Base-by-base conservation (phyloP, 2,113 vertebrate species). In the Tragulus kanchil region DNA sequence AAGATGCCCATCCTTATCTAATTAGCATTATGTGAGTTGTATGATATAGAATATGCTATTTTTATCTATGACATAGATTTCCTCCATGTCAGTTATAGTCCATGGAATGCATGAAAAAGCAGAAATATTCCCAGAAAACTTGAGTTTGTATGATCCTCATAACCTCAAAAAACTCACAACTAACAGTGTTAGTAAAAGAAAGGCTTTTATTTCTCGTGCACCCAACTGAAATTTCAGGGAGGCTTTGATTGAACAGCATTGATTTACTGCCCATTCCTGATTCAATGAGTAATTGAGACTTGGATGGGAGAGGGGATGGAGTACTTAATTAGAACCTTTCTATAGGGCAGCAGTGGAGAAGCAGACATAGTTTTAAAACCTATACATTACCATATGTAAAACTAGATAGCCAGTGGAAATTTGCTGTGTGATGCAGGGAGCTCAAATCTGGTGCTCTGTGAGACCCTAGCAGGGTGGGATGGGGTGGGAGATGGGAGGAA, bases 251-350 rank as follows among this genome's bases (percentile, higher is more conserved):
- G 28, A 87, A 56, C 19, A 69, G 23, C 31, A 58, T 59, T 65
- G 87, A 90, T 17, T 48, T 25, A 52, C 7, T 82, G 82, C 58
- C 31, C 13, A 65, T 65, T 90, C 25, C 28, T 52, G 83, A 91
- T 75, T 87, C 88, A 91, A 82, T 94, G 82, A 73, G 81, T 59
- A 86, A 73, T 85, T 90, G 87, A 94, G 28, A 45, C 17, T 21
- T 52, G 28, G 0, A 9, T 75, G 16, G 8, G 5, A 48, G 58
- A 50, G 23, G 12, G 25, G 14, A 21, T 42, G 4, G 23, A 81
- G 21, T 50, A 56, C 2, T 9, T 69, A 8, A 16, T 23, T 58
- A 26, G 42, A 61, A 64, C 11, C 26, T 28, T 26, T 64, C 11
- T 64, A 26, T 26, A 64, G 26, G 61, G 61, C 12, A 64, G 61